Evolutionary conservation across 2,888 invertebrate genomes (phyloP), one percentile per base, ranked within the genome.

Genomic region (Allacma fusca): DNA sequence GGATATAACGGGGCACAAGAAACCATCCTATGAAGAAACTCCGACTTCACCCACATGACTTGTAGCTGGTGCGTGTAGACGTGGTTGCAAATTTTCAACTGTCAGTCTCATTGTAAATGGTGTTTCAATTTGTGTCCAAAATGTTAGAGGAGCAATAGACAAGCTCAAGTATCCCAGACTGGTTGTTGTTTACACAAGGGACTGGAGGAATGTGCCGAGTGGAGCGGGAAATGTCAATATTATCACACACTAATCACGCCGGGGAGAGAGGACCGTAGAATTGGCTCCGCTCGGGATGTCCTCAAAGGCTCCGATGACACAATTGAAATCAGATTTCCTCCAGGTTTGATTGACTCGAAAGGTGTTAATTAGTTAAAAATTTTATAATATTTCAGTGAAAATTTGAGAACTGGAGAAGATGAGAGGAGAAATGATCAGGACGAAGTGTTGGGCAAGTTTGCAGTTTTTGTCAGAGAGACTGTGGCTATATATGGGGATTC

Each of bases 371-470:
- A 74, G 67, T 74, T 44, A 64, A 74, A 74, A 74, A 40, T 65
- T 65, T 74, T 73, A 16, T 59, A 59, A 59, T 72, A 34, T 75
- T 75, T 75, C 34, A 34, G 50, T 57, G 40, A 59, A 59, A 76
- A 26, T 59, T 59, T 62, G 44, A 28, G 64, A 40, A 64, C 74
- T 69, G 77, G 70, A 71, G 77, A 75, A 71, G 75, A 75, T 75
- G 50, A 75, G 65, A 76, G 81, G 80, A 81, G 81, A 80, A 82
- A 81, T 82, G 83, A 79, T 81, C 82, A 81, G 80, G 82, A 80
- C 82, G 81, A 82, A 84, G 84, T 83, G 84, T 84, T 84, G 84
- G 81, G 83, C 83, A 84, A 84, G 84, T 84, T 84, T 84, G 84
- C 83, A 83, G 83, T 84, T 84, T 84, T 84, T 82, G 83, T 84